phyloP scores from a whole-genome alignment of 2,888 invertebrate species.

The Andrena haemorrhoa region DNA sequence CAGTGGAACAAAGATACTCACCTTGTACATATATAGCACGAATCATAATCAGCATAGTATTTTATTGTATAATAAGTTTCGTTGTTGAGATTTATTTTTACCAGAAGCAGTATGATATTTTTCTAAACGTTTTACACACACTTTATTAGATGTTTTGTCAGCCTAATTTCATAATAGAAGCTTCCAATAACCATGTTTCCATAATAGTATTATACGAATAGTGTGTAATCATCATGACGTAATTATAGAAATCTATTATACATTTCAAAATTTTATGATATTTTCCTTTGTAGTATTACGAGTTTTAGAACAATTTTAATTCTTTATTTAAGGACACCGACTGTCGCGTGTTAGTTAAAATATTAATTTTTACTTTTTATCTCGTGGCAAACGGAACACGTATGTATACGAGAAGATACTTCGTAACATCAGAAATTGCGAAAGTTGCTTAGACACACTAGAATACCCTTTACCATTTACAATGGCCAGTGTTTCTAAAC shows the following conservation, averaged over 20 bases:
- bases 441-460: constrained; percentile 5
- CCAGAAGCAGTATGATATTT: constrained; percentile 3
- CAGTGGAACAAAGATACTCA: too few species aligned
- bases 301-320: constrained; percentile 9
- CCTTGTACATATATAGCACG: too few species aligned
- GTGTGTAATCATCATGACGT: constrained; percentile 6
- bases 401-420: constrained; percentile 1
- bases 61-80: constrained; percentile 22
- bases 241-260: constrained; percentile 17
- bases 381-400: not conserved
- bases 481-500: constrained; percentile 28
- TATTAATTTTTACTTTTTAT: constrained; percentile 26
- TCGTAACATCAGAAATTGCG: constrained; percentile 1
- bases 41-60: constrained; percentile 1
- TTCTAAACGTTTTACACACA: constrained; percentile 33
- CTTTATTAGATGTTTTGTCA: constrained; percentile 22
- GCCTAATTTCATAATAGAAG: not conserved
- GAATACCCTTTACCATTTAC: constrained; percentile 22
- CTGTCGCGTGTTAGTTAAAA: not conserved
- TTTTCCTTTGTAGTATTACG: constrained; percentile 8
- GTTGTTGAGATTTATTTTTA: constrained; percentile 9
- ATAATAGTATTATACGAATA: constrained; percentile 1
- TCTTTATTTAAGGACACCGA: not conserved
- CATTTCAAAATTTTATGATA: constrained; percentile 4
- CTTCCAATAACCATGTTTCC: constrained; percentile 12